Evolutionary conservation across 2,797 vertebrate species (phyloP).

Genomic region (Tarsius wallacei): DNA sequence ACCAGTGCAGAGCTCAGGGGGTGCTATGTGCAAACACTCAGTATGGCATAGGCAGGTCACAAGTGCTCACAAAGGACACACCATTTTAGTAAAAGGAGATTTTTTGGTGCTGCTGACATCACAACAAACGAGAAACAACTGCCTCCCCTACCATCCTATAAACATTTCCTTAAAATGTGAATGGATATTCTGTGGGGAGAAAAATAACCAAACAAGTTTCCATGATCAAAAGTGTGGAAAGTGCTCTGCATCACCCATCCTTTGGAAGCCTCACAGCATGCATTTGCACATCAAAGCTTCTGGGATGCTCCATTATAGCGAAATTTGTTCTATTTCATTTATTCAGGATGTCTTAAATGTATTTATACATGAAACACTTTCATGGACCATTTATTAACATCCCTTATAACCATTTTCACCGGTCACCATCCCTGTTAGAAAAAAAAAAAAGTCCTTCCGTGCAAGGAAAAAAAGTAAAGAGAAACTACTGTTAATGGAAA

Average conservation of each 20-base stretch:
- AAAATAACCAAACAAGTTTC: not conserved
- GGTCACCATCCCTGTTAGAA: not conserved
- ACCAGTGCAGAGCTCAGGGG: not conserved
- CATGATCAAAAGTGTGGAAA: conserved; percentile 57
- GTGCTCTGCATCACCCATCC: not conserved
- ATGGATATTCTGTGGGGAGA: not conserved
- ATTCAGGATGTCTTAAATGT: conserved; percentile 48
- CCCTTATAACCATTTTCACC: conserved; percentile 24
- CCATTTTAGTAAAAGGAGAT: not conserved
- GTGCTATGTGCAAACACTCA: no score
- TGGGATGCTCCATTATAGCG: not conserved
- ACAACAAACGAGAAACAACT: not conserved
- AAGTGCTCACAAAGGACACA: not conserved
- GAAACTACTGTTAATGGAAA: not conserved
- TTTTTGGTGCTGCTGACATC: not conserved
- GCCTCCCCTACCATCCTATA: not conserved
- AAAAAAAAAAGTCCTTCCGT: not conserved
- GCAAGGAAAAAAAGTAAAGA: conserved; percentile 33
- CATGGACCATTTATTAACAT: conserved; percentile 28
- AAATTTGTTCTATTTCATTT: conserved; percentile 50
- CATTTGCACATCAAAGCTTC: conserved; percentile 47
- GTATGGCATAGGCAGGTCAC: no score
- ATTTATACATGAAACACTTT: conserved; percentile 4
- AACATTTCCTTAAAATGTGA: conserved; percentile 12
- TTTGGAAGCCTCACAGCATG: not conserved